Evolutionary conservation across 2,113 vertebrate genomes (phyloP).

Genomic region (Gymnobelideus leadbeateri): DNA sequence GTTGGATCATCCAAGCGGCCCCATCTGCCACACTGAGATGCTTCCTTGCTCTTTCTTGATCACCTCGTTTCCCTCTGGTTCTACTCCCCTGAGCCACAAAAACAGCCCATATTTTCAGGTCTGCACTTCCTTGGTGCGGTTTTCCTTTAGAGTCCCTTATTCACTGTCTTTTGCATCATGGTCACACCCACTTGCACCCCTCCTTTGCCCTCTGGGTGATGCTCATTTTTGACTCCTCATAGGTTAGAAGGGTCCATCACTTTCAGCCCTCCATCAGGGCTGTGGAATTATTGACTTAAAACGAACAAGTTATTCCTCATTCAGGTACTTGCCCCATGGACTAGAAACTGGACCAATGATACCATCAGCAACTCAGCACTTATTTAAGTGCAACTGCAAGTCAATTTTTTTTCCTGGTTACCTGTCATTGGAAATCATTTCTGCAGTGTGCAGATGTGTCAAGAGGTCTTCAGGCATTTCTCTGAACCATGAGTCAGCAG

Average conservation of each 20-base stretch:
- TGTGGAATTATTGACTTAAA: neutral
- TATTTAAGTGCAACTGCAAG: conserved; percentile 74
- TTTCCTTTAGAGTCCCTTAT: neutral
- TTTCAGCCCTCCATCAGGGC: neutral
- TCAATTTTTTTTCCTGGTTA: conserved; percentile 16
- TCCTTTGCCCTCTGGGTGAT: neutral
- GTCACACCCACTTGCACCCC: neutral
- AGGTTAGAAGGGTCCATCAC: neutral
- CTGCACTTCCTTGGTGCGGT: neutral
- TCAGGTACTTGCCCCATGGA: conserved; percentile 70
- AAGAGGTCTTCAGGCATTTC: conserved; percentile 69
- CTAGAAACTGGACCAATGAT: conserved; percentile 57
- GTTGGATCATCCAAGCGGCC: neutral
- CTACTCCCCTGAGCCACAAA: neutral
- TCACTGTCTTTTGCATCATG: neutral
- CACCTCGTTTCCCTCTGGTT: neutral
- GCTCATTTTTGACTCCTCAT: neutral
- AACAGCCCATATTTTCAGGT: neutral
- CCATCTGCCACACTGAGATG: neutral
- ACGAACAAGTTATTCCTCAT: conserved; percentile 26
- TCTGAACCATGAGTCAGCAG: conserved; percentile 71
- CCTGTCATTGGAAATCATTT: conserved; percentile 72
- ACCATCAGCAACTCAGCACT: conserved; percentile 70
- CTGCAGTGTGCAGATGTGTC: conserved; percentile 68
- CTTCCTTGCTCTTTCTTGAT: neutral